phyloP scores from a whole-genome alignment of 2,113 vertebrate species.

The Ceyx margarethae region DNA sequence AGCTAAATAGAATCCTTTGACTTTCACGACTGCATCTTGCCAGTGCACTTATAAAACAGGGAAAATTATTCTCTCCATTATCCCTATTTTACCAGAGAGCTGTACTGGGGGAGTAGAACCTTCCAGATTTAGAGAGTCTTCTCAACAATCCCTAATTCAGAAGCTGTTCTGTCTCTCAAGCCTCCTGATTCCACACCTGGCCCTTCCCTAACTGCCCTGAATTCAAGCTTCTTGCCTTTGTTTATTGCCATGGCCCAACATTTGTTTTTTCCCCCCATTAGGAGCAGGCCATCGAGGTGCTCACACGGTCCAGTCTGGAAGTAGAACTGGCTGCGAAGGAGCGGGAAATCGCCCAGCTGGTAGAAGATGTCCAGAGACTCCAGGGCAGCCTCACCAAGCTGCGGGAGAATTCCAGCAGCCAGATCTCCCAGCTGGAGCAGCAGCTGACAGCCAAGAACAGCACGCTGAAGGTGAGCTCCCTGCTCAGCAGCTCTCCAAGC shows the following conservation, averaged over 20 bases:
- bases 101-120: neutral
- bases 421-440: slow-evolving; percentile 93
- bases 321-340: slow-evolving; percentile 94
- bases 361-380: slow-evolving; percentile 95
- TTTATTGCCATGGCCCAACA: fast-evolving
- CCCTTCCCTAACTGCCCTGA: neutral
- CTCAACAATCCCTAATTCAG: neutral
- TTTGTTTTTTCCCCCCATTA: neutral
- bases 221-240: neutral
- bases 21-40: slow-evolving; percentile 7
- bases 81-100: neutral
- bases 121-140: fast-evolving
- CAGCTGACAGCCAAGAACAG: slow-evolving; percentile 91
- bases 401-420: slow-evolving; percentile 90
- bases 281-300: slow-evolving; percentile 87
- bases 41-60: neutral
- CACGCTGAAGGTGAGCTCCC: slow-evolving; percentile 84
- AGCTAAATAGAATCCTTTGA: slow-evolving; percentile 35
- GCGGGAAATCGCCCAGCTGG: slow-evolving; percentile 93
- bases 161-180: neutral
- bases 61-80: neutral
- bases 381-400: slow-evolving; percentile 96
- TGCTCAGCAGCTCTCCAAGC: neutral
- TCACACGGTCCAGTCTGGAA: slow-evolving; percentile 88
- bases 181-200: fast-evolving